Evolutionary conservation across 1,140 invertebrate genomes (phyloP).

Genomic region (Apis laboriosa): DNA sequence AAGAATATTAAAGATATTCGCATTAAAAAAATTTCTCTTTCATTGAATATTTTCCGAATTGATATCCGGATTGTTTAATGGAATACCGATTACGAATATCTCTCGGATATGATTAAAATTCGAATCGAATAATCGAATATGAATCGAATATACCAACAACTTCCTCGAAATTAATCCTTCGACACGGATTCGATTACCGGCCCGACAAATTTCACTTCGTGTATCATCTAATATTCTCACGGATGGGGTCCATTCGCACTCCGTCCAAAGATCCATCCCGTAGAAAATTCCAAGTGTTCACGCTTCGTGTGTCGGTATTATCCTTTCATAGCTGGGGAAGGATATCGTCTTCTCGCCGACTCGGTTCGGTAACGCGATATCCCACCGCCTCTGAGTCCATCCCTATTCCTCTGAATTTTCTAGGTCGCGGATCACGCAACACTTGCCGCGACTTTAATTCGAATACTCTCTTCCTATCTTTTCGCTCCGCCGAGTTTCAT

Average conservation of each 20-base stretch:
- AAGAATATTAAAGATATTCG: no score
- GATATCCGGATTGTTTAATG: no score
- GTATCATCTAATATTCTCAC: neutral
- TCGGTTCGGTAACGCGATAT: constrained; percentile 30
- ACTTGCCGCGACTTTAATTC: constrained; percentile 57
- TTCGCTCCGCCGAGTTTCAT: constrained; percentile 45
- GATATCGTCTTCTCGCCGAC: neutral
- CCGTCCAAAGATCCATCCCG: neutral
- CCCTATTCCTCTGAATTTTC: constrained; percentile 2
- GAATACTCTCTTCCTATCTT: constrained; percentile 60
- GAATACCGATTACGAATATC: no score
- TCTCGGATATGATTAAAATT: no score
- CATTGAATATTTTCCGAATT: no score
- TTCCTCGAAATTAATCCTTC: neutral
- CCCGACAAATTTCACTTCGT: neutral
- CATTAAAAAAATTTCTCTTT: no score
- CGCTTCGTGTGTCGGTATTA: constrained; percentile 4
- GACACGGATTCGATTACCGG: neutral
- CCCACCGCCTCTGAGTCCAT: neutral
- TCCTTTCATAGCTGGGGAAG: constrained; percentile 1
- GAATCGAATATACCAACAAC: neutral
- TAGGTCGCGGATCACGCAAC: constrained; percentile 58
- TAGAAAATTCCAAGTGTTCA: constrained; percentile 15
- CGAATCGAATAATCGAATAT: no score
- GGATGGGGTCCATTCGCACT: neutral